A percentile compares a stretch with the other conserved stretches of the same genome.
Evolutionary conservation across 92 coral and sea anemone genomes (phyloP).

Genomic region (Porites evermanni): DNA sequence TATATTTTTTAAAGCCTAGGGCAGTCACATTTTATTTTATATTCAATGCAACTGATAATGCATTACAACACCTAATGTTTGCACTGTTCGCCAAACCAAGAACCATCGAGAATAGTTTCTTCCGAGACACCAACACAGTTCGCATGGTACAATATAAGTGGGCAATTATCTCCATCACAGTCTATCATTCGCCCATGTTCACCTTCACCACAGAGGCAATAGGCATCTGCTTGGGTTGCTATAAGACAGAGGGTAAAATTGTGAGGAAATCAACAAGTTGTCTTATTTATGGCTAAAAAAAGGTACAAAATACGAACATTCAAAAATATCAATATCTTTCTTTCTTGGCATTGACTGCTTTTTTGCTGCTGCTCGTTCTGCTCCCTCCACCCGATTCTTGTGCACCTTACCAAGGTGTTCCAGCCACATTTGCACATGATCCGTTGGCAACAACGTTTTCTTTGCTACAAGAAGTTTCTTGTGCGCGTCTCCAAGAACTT

Average conservation of each 20-base stretch:
- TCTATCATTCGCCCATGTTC: background rate
- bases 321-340: background rate
- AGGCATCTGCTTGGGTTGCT: background rate
- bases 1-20: too few species aligned
- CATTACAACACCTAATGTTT: too few species aligned
- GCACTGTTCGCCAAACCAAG: too few species aligned
- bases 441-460: constrained; percentile 41
- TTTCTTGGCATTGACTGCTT: constrained; percentile 25
- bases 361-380: constrained; percentile 45
- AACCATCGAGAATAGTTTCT: too few species aligned
- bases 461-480: constrained; percentile 7
- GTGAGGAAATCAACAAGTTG: background rate
- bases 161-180: background rate
- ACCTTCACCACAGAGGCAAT: background rate
- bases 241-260: background rate
- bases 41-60: too few species aligned
- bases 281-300: background rate
- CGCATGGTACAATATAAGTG: background rate
- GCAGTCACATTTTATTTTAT: too few species aligned
- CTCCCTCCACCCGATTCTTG: constrained; percentile 47
- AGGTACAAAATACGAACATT: background rate
- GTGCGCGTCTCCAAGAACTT: too few species aligned
- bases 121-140: too few species aligned
- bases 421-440: constrained; percentile 54
- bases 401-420: constrained; percentile 46